phyloP scores from a whole-genome alignment of 2,113 vertebrate genomes.

The Collichthys lucidus region DNA sequence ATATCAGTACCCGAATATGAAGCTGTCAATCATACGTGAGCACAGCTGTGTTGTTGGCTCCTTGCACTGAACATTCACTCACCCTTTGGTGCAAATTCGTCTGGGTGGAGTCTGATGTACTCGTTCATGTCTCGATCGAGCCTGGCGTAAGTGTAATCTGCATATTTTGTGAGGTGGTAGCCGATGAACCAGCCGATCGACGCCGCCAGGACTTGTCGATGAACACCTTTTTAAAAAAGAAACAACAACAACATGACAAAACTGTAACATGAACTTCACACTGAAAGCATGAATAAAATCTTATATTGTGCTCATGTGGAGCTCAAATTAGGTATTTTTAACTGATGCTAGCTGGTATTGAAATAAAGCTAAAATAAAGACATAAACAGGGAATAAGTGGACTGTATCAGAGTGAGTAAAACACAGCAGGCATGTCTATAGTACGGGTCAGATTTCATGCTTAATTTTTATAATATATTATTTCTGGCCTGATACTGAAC shows the following conservation, averaged over 20 bases:
- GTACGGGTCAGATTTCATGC: too few species aligned
- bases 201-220: slow-evolving; percentile 87
- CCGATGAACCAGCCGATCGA: slow-evolving; percentile 88
- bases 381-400: not conserved
- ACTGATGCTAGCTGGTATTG: too few species aligned
- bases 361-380: not conserved
- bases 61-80: not conserved
- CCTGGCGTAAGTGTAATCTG: slow-evolving; percentile 84
- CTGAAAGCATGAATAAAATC: too few species aligned
- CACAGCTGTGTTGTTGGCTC: not conserved
- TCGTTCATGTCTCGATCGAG: slow-evolving; percentile 86
- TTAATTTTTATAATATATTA: too few species aligned
- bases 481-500: too few species aligned
- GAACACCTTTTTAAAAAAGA: slow-evolving; percentile 85
- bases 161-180: slow-evolving; percentile 86
- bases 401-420: not conserved
- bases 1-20: not conserved
- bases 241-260: too few species aligned
- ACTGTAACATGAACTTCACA: too few species aligned
- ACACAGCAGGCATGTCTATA: too few species aligned
- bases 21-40: not conserved
- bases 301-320: too few species aligned
- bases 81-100: slow-evolving; percentile 86
- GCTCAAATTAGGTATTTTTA: not conserved
- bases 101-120: slow-evolving; percentile 87